Percentiles rank a stretch among this genome's conserved stretches.
Conservation (phyloP, 1,140 invertebrate genomes). For the Lerema accius region DNA sequence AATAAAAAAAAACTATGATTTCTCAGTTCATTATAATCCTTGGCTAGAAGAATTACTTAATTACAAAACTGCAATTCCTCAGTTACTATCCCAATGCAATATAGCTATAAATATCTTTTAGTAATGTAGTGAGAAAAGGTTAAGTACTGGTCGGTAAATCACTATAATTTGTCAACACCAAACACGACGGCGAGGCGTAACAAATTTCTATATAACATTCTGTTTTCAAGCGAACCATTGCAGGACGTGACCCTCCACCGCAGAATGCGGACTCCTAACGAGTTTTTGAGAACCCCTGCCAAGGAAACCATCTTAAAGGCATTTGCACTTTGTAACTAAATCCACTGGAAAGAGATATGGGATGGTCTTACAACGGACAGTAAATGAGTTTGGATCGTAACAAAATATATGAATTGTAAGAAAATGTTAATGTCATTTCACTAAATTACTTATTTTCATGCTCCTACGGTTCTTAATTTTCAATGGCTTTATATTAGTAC, state of each 20-base stretch:
- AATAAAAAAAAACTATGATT: too few relatives aligned
- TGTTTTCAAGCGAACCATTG: slow-evolving; percentile 56
- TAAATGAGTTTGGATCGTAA: slow-evolving; percentile 10
- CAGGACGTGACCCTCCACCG: slow-evolving; percentile 73
- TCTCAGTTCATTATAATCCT: too few relatives aligned
- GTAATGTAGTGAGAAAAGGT: background rate
- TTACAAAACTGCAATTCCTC: too few relatives aligned
- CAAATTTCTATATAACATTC: slow-evolving; percentile 52
- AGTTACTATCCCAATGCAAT: too few relatives aligned
- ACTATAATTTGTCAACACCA: slow-evolving; percentile 12
- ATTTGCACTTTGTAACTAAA: slow-evolving; percentile 76
- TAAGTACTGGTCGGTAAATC: slow-evolving; percentile 30
- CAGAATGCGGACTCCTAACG: slow-evolving; percentile 74
- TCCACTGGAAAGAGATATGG: slow-evolving; percentile 39
- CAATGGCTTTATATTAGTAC: background rate
- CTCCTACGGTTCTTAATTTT: too few relatives aligned
- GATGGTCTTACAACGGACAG: slow-evolving; percentile 15
- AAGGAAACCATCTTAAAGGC: slow-evolving; percentile 71
- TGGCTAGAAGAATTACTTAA: too few relatives aligned
- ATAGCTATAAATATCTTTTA: too few relatives aligned
- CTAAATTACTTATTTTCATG: too few relatives aligned
- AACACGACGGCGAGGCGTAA: background rate
- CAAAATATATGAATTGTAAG: background rate
- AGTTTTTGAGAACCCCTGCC: slow-evolving; percentile 73
- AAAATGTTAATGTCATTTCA: slow-evolving; percentile 4